Percentiles rank a stretch among this genome's conserved stretches.
phyloP scores from a whole-genome alignment of 2,113 vertebrate species.

The Onychorhynchus coronatus region DNA sequence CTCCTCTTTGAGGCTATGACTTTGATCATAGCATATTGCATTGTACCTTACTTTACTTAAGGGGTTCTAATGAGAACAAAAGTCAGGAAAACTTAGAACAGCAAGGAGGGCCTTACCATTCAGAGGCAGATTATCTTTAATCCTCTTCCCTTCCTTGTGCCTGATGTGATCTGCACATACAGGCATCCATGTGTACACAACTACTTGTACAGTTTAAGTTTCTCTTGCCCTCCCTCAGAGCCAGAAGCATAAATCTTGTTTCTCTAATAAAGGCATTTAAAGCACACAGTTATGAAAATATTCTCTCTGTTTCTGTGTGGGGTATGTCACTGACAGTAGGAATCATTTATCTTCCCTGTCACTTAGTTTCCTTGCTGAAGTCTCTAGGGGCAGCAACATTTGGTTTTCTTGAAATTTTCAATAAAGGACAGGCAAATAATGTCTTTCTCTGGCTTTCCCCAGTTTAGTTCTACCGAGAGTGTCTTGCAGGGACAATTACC shows the following conservation, averaged over 20 bases:
- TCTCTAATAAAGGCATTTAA: conserved; percentile 70
- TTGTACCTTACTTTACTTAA: not conserved
- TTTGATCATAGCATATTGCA: not conserved
- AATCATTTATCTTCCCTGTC: conserved; percentile 82
- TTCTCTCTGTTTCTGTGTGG: conserved; percentile 68
- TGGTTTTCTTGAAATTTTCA: conserved; percentile 74
- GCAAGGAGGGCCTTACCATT: not conserved
- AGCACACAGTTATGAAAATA: conserved; percentile 77
- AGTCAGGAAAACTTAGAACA: conserved; percentile 41
- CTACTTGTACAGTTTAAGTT: conserved; percentile 24
- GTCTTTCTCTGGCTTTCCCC: conserved; percentile 31
- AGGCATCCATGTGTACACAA: not conserved
- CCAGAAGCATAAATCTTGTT: conserved; percentile 74
- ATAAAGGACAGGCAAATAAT: conserved; percentile 73
- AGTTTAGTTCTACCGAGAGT: not conserved
- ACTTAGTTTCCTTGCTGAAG: conserved; percentile 21
- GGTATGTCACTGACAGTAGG: conserved; percentile 67
- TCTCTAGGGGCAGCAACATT: conserved; percentile 56
- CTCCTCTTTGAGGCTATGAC: not conserved
- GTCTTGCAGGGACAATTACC: conserved; percentile 69
- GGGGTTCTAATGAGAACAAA: not conserved
- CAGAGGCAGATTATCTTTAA: conserved; percentile 37
- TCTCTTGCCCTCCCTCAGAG: conserved; percentile 38
- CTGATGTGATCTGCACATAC: not conserved
- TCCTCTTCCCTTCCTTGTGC: not conserved